These are phyloP conservation scores for Xiphophorus birchmanni DNA, from an alignment of 2,797 vertebrate species.

Conservation along the genomic window DNA sequence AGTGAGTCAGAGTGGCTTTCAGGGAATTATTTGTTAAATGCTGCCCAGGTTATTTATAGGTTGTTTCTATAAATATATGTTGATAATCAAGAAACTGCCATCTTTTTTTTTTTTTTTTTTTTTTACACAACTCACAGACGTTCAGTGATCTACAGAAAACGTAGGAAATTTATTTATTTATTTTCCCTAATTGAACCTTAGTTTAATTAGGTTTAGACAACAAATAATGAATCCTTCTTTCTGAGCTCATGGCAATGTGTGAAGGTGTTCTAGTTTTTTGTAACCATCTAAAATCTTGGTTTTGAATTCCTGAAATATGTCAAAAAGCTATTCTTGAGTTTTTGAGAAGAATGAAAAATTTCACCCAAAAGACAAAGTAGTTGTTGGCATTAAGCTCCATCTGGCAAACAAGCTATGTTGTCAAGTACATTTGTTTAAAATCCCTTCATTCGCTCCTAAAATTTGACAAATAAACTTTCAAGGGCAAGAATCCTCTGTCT, in stretches of 20 bases:
- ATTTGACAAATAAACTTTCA: not conserved
- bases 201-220: too few species aligned
- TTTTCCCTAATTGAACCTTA: not conserved
- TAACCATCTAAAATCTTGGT: not conserved
- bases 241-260: not conserved
- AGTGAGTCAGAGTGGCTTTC: conserved; percentile 55
- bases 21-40: conserved; percentile 24
- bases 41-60: conserved; percentile 40
- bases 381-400: not conserved
- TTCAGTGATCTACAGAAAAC: not conserved
- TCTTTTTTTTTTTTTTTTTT: not conserved
- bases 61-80: not conserved
- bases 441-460: not conserved
- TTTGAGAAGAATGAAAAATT: not conserved
- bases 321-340: not conserved
- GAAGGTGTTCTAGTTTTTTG: not conserved
- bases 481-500: not conserved
- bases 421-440: not conserved
- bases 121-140: not conserved
- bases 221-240: not conserved
- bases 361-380: not conserved
- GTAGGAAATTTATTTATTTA: not conserved
- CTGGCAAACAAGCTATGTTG: not conserved
- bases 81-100: conserved; percentile 9
- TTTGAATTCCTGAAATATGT: not conserved